Base-by-base conservation (phyloP, 2,888 invertebrate species). In the Tanypteryx hageni region DNA sequence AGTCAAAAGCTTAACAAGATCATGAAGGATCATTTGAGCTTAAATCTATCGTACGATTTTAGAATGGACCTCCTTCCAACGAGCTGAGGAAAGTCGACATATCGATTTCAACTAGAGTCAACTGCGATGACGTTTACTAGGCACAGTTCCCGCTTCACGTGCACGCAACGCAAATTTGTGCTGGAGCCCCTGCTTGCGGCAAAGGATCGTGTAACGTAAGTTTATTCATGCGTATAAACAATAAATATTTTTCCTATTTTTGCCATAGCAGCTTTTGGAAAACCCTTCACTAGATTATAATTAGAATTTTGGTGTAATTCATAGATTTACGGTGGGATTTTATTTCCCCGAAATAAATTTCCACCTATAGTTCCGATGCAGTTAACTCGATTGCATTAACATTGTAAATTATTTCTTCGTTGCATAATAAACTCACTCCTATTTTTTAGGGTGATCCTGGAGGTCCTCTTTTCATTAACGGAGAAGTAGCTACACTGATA, bases 391-490 rank as follows among this genome's bases (percentile, higher is more conserved):
- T 5, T 44, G 1, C 44, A 44, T 1, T 44, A 44, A 44, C 5
- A 44, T 44, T 44, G 44, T 5, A 44, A 3, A 44, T 44, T 44
- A 44, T 44, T n/a, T 44, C 1, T 44, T 44, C 44, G 44, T 44
- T 44, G 44, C 44, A 44, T 44, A 44, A 44, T 44, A 44, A 44
- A 44, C 5, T 22, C 5, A 18, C 4, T 68, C 76, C 5, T 27
- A 22, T 64, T 2, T 92, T 92, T 8, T 84, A 93, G 93, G 93
- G 93, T 16, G 93, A 93, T 68, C 92, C 92, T 44, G 93, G 93
- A 22, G 93, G 93, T 22, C 93, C 93, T 0, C 93, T 95, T 0
- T 57, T 82, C 27, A n/a, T 92, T 10, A 61, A 82, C 61, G 83
- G 44, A 44, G 16, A 61, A 22, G 7, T 83, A 3, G 81, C 57